These are phyloP conservation scores for Rhinoraja longicauda DNA, from an alignment of 2,797 vertebrate genomes.

Conservation along the genomic window DNA sequence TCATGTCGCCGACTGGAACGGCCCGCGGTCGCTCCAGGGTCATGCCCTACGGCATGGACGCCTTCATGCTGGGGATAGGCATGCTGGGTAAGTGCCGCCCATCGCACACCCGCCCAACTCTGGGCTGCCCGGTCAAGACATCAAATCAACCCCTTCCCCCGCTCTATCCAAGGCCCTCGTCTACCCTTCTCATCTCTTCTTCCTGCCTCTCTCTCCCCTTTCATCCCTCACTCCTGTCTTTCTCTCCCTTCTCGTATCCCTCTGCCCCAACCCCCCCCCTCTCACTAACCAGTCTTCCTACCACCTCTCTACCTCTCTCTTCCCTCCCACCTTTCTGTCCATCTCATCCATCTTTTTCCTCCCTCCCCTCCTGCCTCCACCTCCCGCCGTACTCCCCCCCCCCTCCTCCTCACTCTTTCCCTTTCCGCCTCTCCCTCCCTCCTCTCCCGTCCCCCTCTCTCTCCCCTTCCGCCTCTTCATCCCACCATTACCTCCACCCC, in stretches of 20 bases:
- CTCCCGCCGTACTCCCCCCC: background rate
- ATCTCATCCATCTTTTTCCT: background rate
- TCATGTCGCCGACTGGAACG: slow-evolving; percentile 96
- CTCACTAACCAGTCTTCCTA: too few species aligned
- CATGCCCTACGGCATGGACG: slow-evolving; percentile 98
- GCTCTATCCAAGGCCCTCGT: background rate
- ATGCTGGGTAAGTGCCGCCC: slow-evolving; percentile 79
- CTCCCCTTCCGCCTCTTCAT: background rate
- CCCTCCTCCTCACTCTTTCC: background rate
- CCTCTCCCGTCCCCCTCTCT: background rate
- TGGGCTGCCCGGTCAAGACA: too few species aligned
- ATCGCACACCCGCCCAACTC: background rate
- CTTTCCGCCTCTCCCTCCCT: background rate
- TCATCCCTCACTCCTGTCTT: too few species aligned
- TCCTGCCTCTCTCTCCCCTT: background rate
- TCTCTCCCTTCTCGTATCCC: background rate
- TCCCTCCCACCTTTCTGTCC: too few species aligned
- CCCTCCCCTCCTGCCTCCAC: background rate
- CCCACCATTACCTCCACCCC: background rate
- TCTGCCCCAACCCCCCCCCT: background rate
- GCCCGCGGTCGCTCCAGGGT: slow-evolving; percentile 91
- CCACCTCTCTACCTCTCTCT: background rate
- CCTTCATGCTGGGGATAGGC: slow-evolving; percentile 99
- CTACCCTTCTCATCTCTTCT: background rate
- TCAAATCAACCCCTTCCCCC: too few species aligned